A percentile compares a stretch with the other conserved stretches of the same genome.
Conservation (phyloP, 35 echinoderm and acorn worm species). For the Heliocidaris erythrogramma region DNA sequence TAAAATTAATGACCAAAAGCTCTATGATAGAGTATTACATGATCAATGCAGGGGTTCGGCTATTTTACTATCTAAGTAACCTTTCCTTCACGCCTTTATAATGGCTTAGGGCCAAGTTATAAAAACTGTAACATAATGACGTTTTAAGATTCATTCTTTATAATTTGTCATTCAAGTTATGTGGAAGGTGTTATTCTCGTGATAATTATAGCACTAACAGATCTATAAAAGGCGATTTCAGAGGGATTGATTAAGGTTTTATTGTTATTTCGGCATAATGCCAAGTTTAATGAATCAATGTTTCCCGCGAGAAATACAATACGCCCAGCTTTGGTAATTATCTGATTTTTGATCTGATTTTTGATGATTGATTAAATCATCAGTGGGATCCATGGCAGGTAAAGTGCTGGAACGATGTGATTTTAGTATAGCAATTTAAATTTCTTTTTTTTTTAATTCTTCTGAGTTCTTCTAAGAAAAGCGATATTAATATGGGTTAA, state of each 20-base stretch:
- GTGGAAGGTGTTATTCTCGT: neutral
- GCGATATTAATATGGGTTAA: too few relatives aligned
- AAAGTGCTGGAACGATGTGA: too few relatives aligned
- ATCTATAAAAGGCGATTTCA: neutral
- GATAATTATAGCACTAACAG: neutral
- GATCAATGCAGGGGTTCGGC: neutral
- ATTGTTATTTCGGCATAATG: neutral
- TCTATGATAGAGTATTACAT: neutral
- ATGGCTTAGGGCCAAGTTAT: neutral
- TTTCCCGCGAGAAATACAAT: neutral
- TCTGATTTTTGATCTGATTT: too few relatives aligned
- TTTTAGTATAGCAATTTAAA: too few relatives aligned
- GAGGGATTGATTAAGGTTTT: neutral
- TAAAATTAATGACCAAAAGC: neutral
- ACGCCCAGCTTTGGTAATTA: neutral
- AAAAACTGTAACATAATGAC: neutral
- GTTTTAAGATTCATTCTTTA: neutral
- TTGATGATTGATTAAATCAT: neutral
- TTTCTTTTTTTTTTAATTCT: too few relatives aligned
- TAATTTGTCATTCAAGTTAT: neutral
- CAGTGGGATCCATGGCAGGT: too few relatives aligned
- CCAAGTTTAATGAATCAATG: neutral
- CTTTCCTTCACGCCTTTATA: neutral
- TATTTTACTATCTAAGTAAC: neutral
- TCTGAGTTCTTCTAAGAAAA: too few relatives aligned